Percentiles rank a stretch among this genome's conserved stretches.
These are phyloP conservation scores for Diplazon laetatorius DNA, from an alignment of 2,888 invertebrate genomes.

Conservation along the genomic window DNA sequence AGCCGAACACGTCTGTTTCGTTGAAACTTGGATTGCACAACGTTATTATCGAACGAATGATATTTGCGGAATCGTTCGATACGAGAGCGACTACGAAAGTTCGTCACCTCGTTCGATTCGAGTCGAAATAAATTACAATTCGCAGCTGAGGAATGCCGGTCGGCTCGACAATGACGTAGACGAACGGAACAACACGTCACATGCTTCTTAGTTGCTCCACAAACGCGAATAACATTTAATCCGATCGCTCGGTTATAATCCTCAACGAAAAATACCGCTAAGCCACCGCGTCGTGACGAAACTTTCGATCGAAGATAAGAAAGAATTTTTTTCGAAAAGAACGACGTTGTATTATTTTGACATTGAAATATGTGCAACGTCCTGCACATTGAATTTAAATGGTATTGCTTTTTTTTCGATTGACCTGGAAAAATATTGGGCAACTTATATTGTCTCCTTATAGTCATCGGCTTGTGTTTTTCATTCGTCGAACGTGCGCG, in stretches of 20 bases:
- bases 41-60: not conserved
- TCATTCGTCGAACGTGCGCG: not conserved
- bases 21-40: no score
- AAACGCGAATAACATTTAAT: conserved; percentile 48
- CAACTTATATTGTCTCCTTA: not conserved
- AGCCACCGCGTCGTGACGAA: conserved; percentile 19
- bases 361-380: not conserved
- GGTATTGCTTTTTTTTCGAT: not conserved
- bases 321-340: no score
- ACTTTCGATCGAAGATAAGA: not conserved
- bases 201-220: conserved; percentile 28
- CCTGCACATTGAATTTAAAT: not conserved
- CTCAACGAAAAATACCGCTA: conserved; percentile 38
- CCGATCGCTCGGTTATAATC: conserved; percentile 46
- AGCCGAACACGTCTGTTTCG: no score
- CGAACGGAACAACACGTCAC: conserved; percentile 23
- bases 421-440: conserved; percentile 12
- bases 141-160: conserved; percentile 54
- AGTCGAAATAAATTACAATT: conserved; percentile 51
- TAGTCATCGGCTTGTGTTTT: not conserved
- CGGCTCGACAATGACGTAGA: conserved; percentile 4
- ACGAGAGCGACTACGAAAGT: not conserved
- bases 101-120: conserved; percentile 9
- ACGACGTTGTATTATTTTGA: conserved; percentile 15
- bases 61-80: conserved; percentile 11